Conservation (phyloP, 2,888 invertebrate genomes). For the Tupiocoris notatus region DNA sequence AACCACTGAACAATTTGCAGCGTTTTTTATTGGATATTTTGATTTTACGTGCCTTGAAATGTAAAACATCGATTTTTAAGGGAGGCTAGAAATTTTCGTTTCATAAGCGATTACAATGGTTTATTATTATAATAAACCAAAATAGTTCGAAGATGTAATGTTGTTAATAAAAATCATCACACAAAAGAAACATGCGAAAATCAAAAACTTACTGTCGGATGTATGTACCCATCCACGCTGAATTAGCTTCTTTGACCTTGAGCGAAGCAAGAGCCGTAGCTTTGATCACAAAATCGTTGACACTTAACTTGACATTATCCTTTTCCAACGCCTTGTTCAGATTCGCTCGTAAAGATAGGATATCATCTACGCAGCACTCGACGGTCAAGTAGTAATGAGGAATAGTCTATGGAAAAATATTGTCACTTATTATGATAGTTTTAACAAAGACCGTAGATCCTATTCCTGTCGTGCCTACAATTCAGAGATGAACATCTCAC, state of each 20-base stretch:
- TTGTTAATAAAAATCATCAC: no score
- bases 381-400: slow-evolving; percentile 95
- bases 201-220: slow-evolving; percentile 89
- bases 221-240: slow-evolving; percentile 89
- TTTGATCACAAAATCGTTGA: slow-evolving; percentile 96
- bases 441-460: background rate
- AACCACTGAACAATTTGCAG: no score
- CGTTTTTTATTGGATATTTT: no score
- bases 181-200: no score
- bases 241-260: slow-evolving; percentile 90
- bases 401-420: slow-evolving; percentile 63
- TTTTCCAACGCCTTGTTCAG: slow-evolving; percentile 80
- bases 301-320: slow-evolving; percentile 79
- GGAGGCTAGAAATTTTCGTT: no score
- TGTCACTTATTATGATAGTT: background rate
- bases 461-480: background rate
- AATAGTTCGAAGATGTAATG: no score
- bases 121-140: no score
- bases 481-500: background rate
- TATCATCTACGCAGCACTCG: slow-evolving; percentile 78
- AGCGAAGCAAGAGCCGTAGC: slow-evolving; percentile 85
- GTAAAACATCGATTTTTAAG: no score
- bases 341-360: slow-evolving; percentile 68
- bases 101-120: no score
- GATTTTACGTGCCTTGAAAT: no score